Percentiles rank a stretch among this genome's conserved stretches.
Conservation (phyloP, 2,113 vertebrate genomes). For the Haemorhous mexicanus region DNA sequence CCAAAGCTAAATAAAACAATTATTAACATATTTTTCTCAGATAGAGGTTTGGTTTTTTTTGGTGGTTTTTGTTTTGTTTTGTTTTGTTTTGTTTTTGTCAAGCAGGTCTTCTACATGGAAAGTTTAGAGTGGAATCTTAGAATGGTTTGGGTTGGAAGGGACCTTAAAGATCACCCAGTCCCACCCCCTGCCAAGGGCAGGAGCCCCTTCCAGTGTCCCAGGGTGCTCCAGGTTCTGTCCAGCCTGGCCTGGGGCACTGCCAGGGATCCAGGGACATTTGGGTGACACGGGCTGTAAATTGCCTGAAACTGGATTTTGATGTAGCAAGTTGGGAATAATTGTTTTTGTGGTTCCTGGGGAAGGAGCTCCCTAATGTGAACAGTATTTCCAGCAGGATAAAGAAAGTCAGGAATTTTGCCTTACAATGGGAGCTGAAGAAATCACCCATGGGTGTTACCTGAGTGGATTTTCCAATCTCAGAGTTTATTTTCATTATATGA, state of each 20-base stretch:
- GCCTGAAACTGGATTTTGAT: not conserved
- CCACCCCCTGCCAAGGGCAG: not conserved
- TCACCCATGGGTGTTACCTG: not conserved
- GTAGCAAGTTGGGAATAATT: not conserved
- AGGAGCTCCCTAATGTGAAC: not conserved
- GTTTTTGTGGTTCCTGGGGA: not conserved
- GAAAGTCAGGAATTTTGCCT: not conserved
- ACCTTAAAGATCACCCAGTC: fast-evolving
- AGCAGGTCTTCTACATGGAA: fast-evolving
- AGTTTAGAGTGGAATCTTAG: not conserved
- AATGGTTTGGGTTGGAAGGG: not conserved
- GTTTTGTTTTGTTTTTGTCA: not conserved
- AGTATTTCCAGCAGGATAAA: not conserved
- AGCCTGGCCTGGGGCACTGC: not conserved
- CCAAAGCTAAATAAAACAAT: not conserved
- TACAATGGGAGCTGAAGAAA: not conserved
- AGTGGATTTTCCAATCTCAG: not conserved
- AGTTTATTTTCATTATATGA: not conserved
- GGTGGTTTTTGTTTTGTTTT: too few species aligned
- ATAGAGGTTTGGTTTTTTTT: not conserved
- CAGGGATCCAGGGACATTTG: not conserved
- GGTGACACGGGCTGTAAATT: fast-evolving
- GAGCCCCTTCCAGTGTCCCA: not conserved
- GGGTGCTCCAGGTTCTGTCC: not conserved
- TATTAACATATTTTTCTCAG: not conserved